Base-by-base conservation (phyloP, 2,888 invertebrate species). In the Eledone cirrhosa region DNA sequence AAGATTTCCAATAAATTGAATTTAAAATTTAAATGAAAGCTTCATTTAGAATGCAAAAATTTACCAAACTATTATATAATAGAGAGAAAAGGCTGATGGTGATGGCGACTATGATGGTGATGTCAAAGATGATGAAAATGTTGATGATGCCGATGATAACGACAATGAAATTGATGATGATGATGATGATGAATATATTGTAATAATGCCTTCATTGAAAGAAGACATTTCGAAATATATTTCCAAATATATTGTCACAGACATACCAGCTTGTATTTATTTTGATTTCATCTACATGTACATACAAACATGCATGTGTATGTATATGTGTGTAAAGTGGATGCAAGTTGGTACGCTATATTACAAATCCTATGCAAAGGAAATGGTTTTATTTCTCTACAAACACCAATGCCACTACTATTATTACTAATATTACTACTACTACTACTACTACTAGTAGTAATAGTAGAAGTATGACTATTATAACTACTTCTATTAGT, bases 21-120 rank as follows among this genome's bases (percentile, higher is more conserved):
- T 29, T 47, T 76, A 24, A 76, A 76, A 27, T 48, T 76, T 47
- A 76, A 76, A 47, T 76, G 48, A 76, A 76, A 72, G 41, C 33
- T 72, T 72, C n/a, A 11, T 22, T 14, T 22, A 72, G 72, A 72
- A n/a, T 41, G 31, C 22, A 31, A 33, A 67, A 29, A 29, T 22
- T 8, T 14, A 65, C 72, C n/a, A 29, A 22, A 19, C 27, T 72
- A 24, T 33, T 1, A n/a, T 72, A 41, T 31, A 11, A 72, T 16
- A 41, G 41, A 41, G 5, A 14, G 31, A 16, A 72, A 63, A 63
- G 22, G 63, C n/a, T 24, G 14, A n/a, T n/a, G 72, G 41, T n/a
- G 22, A 22, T 19, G 33, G 22, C 29, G 5, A 72, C 33, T 1
- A 22, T 22, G 41, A 72, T 72, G 72, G 24, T 16, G 72, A 41